Evolutionary conservation across 2,797 vertebrate genomes (phyloP).

Genomic region (Phataginus tetradactyla): DNA sequence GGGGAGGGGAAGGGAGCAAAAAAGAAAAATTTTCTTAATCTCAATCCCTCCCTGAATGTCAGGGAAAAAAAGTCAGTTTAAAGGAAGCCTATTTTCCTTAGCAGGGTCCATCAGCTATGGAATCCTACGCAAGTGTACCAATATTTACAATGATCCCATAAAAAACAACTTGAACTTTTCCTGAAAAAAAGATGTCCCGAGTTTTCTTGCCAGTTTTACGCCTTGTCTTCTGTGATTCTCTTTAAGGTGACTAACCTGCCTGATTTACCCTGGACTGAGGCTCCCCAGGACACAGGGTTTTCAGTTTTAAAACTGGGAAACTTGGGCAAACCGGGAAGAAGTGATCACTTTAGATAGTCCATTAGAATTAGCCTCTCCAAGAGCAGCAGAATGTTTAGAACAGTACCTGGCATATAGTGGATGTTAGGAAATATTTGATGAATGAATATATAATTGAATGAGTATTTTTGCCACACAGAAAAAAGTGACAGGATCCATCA

Average conservation of each 20-base stretch:
- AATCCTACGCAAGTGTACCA: neutral
- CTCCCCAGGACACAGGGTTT: neutral
- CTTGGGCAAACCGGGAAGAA: neutral
- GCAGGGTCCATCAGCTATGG: neutral
- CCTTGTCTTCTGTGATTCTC: neutral
- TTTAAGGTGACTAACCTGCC: neutral
- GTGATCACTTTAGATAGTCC: neutral
- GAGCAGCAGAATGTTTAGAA: neutral
- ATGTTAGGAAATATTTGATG: neutral
- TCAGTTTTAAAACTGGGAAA: neutral
- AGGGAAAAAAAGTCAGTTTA: neutral
- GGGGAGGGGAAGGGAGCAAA: neutral
- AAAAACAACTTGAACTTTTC: neutral
- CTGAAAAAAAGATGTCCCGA: neutral
- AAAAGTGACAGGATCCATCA: neutral
- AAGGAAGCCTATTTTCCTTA: neutral
- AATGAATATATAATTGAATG: neutral
- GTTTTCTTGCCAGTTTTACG: neutral
- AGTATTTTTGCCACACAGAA: neutral
- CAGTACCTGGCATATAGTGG: neutral
- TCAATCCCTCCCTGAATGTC: neutral
- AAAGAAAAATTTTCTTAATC: neutral
- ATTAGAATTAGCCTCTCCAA: neutral
- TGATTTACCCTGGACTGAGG: neutral
- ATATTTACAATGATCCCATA: neutral